These are phyloP conservation scores for Balearica regulorum DNA, from an alignment of 2,797 vertebrate species.

Conservation along the genomic window DNA sequence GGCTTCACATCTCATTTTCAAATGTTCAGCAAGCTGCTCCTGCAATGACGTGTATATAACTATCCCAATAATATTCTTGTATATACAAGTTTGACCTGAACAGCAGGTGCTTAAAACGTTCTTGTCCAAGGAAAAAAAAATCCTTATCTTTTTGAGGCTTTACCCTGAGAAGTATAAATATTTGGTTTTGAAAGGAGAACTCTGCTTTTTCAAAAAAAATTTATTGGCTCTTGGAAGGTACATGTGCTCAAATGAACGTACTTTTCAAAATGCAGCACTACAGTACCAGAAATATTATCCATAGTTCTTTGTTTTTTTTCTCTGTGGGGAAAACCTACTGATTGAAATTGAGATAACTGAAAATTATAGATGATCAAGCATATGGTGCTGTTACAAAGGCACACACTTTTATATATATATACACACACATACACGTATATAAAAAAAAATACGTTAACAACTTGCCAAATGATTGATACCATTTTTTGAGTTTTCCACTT, in stretches of 20 bases:
- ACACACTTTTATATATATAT: background rate
- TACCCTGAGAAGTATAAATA: constrained; percentile 8
- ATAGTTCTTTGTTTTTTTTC: background rate
- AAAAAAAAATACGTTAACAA: background rate
- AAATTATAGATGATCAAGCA: background rate
- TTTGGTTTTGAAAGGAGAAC: background rate
- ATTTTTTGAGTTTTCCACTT: background rate
- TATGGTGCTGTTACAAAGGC: background rate
- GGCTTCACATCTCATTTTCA: background rate
- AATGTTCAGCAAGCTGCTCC: background rate
- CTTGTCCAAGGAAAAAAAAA: background rate
- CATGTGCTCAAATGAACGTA: background rate
- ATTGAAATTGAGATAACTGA: background rate
- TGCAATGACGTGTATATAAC: background rate
- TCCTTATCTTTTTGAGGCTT: background rate
- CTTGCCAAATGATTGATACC: background rate
- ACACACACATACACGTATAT: background rate
- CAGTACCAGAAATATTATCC: background rate
- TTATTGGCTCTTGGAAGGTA: background rate
- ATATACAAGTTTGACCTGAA: background rate
- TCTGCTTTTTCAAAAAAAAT: background rate
- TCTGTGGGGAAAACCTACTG: background rate
- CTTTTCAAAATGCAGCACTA: background rate
- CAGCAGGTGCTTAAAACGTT: background rate
- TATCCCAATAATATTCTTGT: background rate